Conservation (phyloP, 2,797 vertebrate species). For the Mus minutoides region DNA sequence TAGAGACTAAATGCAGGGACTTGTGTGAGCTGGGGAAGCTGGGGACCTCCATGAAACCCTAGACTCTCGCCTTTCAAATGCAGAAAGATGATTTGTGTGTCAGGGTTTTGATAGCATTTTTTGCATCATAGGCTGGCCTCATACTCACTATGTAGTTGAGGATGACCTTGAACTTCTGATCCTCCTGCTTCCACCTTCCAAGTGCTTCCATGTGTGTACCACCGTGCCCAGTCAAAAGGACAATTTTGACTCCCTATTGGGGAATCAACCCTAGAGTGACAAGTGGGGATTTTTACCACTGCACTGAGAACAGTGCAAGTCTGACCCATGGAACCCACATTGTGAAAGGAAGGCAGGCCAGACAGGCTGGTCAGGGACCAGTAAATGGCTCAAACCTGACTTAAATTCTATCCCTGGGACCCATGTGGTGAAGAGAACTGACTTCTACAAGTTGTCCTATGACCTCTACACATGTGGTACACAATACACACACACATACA, state of each 20-base stretch:
- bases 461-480: neutral
- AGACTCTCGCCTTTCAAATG: neutral
- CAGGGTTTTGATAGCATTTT: neutral
- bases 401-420: neutral
- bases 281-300: neutral
- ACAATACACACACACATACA: neutral
- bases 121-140: neutral
- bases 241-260: neutral
- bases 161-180: neutral
- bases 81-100: neutral
- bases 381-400: neutral
- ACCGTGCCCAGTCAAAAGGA: neutral
- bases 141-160: neutral
- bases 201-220: neutral
- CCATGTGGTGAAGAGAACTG: neutral
- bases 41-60: too few species aligned
- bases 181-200: neutral
- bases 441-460: neutral
- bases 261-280: neutral
- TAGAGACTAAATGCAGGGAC: neutral
- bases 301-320: neutral
- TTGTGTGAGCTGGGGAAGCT: neutral
- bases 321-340: neutral
- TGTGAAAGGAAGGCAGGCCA: neutral
- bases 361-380: neutral